phyloP scores from a whole-genome alignment of 2,797 vertebrate genomes.

The Notamacropus eugenii region DNA sequence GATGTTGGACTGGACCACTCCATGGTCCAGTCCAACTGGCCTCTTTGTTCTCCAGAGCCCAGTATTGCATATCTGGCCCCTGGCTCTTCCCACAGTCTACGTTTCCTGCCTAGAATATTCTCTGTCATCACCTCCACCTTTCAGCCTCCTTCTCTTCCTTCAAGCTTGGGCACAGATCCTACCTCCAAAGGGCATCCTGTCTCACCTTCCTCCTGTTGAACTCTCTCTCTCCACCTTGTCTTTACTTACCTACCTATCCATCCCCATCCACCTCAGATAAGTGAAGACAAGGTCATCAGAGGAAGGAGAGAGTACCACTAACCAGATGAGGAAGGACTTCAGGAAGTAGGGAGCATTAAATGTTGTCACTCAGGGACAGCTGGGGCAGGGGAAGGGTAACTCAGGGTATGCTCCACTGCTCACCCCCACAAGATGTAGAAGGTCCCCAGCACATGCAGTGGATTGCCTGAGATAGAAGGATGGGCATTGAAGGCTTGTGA shows the following conservation, averaged over 20 bases:
- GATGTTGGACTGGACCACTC: neutral
- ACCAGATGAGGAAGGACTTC: neutral
- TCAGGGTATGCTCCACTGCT: neutral
- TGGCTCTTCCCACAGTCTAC: neutral
- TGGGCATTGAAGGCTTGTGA: neutral
- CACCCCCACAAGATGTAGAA: neutral
- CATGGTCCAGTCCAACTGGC: neutral
- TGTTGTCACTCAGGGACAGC: neutral
- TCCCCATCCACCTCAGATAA: neutral
- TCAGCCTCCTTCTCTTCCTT: neutral
- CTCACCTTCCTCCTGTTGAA: neutral
- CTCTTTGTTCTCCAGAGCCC: neutral
- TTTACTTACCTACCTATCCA: neutral
- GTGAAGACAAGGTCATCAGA: neutral
- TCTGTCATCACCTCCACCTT: neutral
- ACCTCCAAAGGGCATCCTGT: neutral
- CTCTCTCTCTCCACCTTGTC: neutral
- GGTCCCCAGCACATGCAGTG: neutral
- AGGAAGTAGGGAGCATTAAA: neutral
- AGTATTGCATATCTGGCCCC: neutral
- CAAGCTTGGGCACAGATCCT: neutral
- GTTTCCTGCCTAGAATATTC: neutral
- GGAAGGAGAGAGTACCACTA: neutral
- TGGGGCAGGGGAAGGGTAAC: neutral
- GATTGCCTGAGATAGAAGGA: neutral